Evolutionary conservation across 2,113 vertebrate genomes (phyloP), one percentile per base, ranked within the genome.

Genomic region (Oncorhynchus tshawytscha): DNA sequence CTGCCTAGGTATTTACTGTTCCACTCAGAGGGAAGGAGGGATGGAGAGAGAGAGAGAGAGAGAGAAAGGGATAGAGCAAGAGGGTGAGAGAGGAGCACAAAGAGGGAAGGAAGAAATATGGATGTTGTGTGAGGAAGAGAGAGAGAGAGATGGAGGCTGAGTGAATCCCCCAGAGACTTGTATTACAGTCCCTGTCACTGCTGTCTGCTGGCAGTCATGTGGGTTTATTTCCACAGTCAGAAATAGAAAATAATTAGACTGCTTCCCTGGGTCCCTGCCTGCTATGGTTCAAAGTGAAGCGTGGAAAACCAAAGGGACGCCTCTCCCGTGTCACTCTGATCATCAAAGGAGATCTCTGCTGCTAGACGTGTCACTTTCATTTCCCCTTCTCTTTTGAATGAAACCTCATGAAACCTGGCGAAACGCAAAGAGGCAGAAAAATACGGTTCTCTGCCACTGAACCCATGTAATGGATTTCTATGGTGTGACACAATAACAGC

Each of bases 231-330:
- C 48, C 67, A 80, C 75, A 57, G 81, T 88, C 86, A 88, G 86
- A 89, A 92, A 93, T 92, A 93, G 92, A 91, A 92, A 87, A 85
- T 92, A 91, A 92, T 93, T 93, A 91, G 91, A 82, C 84, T 83
- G 76, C 79, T 81, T 54, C 15, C 51, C 51, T 60, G 70, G 75
- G 78, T 81, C 84, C 87, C 90, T 83, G 85, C 85, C 90, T 83
- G 84, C 85, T 88, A 90, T 82, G 90, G 83, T 84, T 91, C 79
- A 88, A 88, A 91, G 90, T 88, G 83, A 88, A 90, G 86, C 77
- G 68, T 81, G 82, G 74, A 81, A 87, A 88, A 54, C 39, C 51
- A 54, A 88, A 78, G 70, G 49, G 8, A 20, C 22, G 67, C 76
- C 67, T 79, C 81, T 78, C 39, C 39, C 39, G 8, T 9, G 2